These are phyloP conservation scores for Myodes glareolus DNA, from an alignment of 2,113 vertebrate genomes.

Conservation along the genomic window DNA sequence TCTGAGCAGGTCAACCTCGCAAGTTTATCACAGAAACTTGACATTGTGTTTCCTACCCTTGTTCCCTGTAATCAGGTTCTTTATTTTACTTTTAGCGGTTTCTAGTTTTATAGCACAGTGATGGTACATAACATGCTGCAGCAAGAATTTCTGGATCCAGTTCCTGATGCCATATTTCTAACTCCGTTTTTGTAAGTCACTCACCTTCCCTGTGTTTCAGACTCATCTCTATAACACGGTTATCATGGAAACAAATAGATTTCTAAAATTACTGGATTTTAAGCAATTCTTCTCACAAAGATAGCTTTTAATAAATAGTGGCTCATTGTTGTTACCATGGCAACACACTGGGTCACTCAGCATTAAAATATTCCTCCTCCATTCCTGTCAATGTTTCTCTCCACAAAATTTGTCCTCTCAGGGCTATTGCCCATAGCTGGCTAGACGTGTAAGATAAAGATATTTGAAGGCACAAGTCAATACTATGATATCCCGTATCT, in stretches of 20 bases:
- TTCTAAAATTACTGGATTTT: not conserved
- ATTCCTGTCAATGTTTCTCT: not conserved
- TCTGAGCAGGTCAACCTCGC: not conserved
- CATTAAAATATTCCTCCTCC: not conserved
- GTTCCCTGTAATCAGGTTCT: rapidly evolving
- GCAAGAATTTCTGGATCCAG: not conserved
- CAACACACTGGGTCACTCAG: rapidly evolving
- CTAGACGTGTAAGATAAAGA: rapidly evolving
- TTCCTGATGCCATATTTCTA: not conserved
- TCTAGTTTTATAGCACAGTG: not conserved
- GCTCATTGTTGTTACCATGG: not conserved
- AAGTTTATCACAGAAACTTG: too few species aligned
- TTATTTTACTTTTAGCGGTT: not conserved
- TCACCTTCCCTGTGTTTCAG: not conserved
- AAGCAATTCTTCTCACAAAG: not conserved
- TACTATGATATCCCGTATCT: not conserved
- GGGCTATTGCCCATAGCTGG: not conserved
- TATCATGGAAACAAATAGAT: not conserved
- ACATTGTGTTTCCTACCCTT: rapidly evolving
- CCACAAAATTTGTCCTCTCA: not conserved
- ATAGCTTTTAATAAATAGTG: not conserved
- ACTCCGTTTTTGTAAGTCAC: not conserved
- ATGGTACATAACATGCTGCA: not conserved
- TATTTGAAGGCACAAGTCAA: not conserved
- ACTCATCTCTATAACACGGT: not conserved